Base-by-base conservation (phyloP, 2,113 vertebrate genomes). In the Poeciliopsis turrubarensis region DNA sequence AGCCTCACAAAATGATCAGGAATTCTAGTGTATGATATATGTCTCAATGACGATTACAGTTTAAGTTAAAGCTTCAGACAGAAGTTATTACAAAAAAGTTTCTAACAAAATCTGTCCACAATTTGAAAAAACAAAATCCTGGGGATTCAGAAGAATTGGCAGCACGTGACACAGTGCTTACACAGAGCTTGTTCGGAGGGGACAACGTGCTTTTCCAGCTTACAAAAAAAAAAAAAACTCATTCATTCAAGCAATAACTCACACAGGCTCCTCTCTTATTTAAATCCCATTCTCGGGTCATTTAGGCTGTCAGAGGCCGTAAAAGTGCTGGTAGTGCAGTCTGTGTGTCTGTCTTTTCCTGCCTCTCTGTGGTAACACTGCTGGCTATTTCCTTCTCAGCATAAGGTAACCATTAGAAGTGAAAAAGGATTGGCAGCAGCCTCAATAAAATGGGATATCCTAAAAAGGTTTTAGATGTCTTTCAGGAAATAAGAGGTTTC, bases 351-450 rank as follows among this genome's bases (percentile, higher is more conserved):
- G 87, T 83, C 84, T 70, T 62, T 88, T 78, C 77, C 80, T 70
- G 77, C 80, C 71, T 78, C 86, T 83, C 86, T 89, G 89, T 89
- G 87, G 87, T 88, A 78, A 79, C 80, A 70, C 65, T 79, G 83
- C 78, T 77, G 85, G 83, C 86, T 81, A 75, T 88, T 90, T 87
- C 83, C 75, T 87, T 75, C 76, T 75, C 82, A 25, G 78, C 92
- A 93, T 84, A 90, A 90, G 89, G 89, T 85, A 89, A 87, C 82
- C 85, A 93, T 92, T 91, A 92, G 80, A 89, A 39, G 72, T 87
- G 80, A 89, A 82, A 81, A 62, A 66, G 72, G 85, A 81, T 72
- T 88, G 89, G 86, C 85, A 83, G 82, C 29, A 60, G 65, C 64
- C 60, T 62, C 30, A 30, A n/a, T 85, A 75, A 84, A 85, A 79